Evolutionary conservation across 2,113 vertebrate genomes (phyloP), one percentile per base, ranked within the genome.

Genomic region (Rhinoderma darwinii): DNA sequence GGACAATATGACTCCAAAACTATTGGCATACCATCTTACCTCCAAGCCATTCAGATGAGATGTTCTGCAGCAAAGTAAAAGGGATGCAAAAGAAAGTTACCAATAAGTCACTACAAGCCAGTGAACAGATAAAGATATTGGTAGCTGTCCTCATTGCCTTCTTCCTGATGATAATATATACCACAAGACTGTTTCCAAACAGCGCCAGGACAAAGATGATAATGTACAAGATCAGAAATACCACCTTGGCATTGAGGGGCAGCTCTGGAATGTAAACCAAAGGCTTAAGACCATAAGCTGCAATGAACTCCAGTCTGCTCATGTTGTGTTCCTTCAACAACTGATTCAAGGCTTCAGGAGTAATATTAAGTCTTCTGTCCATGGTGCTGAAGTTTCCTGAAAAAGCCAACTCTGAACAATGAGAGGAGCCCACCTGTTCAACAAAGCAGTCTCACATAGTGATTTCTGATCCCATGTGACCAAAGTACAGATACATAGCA

Each of bases 11-110:
- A n/a, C n/a, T n/a, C n/a, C n/a, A n/a, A n/a, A n/a, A n/a, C n/a
- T n/a, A n/a, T 22, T 6, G 32, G 4, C 4, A 76, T 17, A 27
- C 30, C 20, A 11, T 89, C 94, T 95, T 86, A 96, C 95, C 95
- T 27, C 95, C 95, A 61, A 95, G 89, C 95, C 96, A 96, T 44
- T 96, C 93, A 0, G 95, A 94, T 0, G 93, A 95, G 90, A 96
- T 94, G 91, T 96, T 96, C 89, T 96, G 95, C 88, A 96, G 91
- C 82, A 96, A 77, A 15, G 95, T 96, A 83, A 96, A 95, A 0
- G 95, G 95, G 2, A 96, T 90, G 89, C 95, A 96, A 92, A 96
- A 95, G 89, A 96, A 95, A 79, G 95, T 96, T 92, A 96, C 95
- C 88, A 96, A 94, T 74, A 96, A 92, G 90, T 96, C 95, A 80